Evolutionary conservation across 2,113 vertebrate species (phyloP).

Genomic region (Seriola quinqueradiata): DNA sequence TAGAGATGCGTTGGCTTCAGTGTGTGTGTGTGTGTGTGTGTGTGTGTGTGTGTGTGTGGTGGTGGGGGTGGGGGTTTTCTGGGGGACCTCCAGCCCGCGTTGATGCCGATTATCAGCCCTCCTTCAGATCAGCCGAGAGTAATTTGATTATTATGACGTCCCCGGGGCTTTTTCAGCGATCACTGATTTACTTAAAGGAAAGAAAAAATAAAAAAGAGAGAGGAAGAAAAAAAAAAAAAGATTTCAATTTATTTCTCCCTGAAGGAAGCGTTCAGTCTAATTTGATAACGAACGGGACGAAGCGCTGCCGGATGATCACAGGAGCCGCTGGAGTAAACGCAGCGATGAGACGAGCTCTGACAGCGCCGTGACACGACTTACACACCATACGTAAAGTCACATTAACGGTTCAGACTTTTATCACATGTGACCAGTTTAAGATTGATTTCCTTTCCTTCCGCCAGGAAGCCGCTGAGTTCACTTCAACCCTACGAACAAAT

Average conservation of each 20-base stretch:
- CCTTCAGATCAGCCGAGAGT: slow-evolving; percentile 72
- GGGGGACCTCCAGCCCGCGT: slow-evolving; percentile 29
- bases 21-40: slow-evolving; percentile 4
- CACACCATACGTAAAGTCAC: slow-evolving; percentile 7
- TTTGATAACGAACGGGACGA: slow-evolving; percentile 70
- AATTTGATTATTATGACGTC: slow-evolving; percentile 79
- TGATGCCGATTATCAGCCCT: slow-evolving; percentile 66
- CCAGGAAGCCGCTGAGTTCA: no score
- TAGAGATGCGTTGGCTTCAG: background rate
- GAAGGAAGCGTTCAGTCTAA: slow-evolving; percentile 71
- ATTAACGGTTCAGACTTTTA: slow-evolving; percentile 7
- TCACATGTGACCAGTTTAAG: background rate
- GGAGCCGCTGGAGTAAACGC: slow-evolving; percentile 11
- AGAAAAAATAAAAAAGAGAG: slow-evolving; percentile 3
- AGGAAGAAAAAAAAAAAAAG: slow-evolving; percentile 7
- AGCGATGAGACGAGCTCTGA: slow-evolving; percentile 23
- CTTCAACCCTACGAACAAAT: background rate
- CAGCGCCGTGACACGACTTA: slow-evolving; percentile 6
- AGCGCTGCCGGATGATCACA: slow-evolving; percentile 28
- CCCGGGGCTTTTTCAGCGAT: slow-evolving; percentile 68
- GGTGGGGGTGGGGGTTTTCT: background rate
- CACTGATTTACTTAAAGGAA: slow-evolving; percentile 76
- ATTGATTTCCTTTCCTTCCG: background rate
- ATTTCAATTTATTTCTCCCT: slow-evolving; percentile 77
- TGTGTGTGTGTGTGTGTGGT: slow-evolving; percentile 8